Evolutionary conservation across 2,888 invertebrate genomes (phyloP), one percentile per base, ranked within the genome.

Genomic region (Ariolimax columbianus): DNA sequence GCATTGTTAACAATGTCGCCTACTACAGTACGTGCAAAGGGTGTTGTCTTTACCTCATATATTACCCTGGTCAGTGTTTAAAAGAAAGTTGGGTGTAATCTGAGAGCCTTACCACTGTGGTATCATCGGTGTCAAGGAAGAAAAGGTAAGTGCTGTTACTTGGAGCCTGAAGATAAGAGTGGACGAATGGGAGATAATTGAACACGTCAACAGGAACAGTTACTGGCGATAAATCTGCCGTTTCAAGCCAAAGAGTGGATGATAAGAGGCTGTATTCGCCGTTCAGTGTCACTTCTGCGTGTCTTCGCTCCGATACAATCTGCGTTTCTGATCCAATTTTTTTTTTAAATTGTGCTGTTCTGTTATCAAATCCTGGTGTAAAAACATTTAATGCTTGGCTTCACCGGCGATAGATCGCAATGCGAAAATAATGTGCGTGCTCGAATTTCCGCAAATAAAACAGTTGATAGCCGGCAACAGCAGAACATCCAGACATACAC

Each of bases 211-310:
- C 77, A 77, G 30, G 77, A 23, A 17, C 51, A 51, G 77, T 77
- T 55, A 77, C 77, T 23, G 77, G 33, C 33, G 33, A 77, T 77
- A 77, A 77, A 73, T 73, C 70, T 70, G 70, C 70, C 70, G 38
- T 33, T 70, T 38, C 19, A 19, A 23, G 38, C 70, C 14, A 38
- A 38, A 70, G 70, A 36, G 70, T 23, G 0, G 33, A 70, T 3
- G 36, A 70, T 38, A 38, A 70, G 38, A 38, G 38, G 38, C 38
- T 2, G 19, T 38, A 19, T 70, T 38, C 70, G 4, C 70, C 9
- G 38, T 38, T 38, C 70, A 70, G 38, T 70, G 70, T 36, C 70
- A 70, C 23, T 70, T 70, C 38, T 33, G 70, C 17, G 23, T 3
- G 36, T 38, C 6, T 70, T 70, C 19, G 38, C 19, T 70, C 14